Evolutionary conservation across 2,113 vertebrate species (phyloP).

Genomic region (Peucedramus taeniatus): DNA sequence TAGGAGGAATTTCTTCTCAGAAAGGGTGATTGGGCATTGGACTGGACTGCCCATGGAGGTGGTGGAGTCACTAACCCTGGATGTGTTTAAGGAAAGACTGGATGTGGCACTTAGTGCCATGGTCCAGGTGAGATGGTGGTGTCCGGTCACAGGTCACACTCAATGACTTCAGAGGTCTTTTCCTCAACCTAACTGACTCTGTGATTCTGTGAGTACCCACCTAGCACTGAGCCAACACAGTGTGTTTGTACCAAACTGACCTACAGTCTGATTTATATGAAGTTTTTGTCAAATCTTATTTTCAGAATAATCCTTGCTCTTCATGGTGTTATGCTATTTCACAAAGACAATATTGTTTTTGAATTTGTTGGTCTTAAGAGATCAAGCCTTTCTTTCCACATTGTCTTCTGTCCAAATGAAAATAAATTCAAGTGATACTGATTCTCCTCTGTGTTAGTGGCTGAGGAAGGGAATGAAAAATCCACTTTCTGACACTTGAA

Average conservation of each 20-base stretch:
- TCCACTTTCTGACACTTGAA: background rate
- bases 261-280: background rate
- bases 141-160: background rate
- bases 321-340: background rate
- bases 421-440: background rate
- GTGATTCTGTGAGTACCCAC: background rate
- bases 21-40: background rate
- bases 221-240: background rate
- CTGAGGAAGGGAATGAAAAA: background rate
- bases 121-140: fast-evolving
- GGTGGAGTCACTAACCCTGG: too few relatives aligned
- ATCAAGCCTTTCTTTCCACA: background rate
- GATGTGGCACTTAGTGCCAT: background rate
- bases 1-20: background rate
- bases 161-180: fast-evolving
- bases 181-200: background rate
- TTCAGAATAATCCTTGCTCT: background rate
- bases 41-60: background rate
- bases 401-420: background rate
- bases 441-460: background rate
- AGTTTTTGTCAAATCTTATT: background rate
- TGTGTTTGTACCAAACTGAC: background rate
- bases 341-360: background rate
- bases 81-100: background rate
- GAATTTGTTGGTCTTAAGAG: background rate